These are phyloP conservation scores for Pemphigus obesinymphae DNA, from an alignment of 1,140 invertebrate species.

Conservation along the genomic window DNA sequence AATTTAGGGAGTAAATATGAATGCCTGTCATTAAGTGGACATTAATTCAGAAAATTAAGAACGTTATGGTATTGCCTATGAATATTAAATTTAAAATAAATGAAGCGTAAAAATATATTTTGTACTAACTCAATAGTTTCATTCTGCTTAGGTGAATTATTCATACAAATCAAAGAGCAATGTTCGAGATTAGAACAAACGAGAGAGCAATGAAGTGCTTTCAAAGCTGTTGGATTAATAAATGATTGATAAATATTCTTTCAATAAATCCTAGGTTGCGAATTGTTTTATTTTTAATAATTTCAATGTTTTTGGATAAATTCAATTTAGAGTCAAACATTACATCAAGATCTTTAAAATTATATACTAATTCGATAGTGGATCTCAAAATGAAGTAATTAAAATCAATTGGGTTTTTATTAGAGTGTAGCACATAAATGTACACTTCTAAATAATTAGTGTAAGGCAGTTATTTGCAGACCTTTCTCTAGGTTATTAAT, in stretches of 20 bases:
- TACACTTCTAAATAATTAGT: too few species aligned
- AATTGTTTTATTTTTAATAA: too few species aligned
- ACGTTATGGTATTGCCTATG: neutral
- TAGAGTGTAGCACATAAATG: too few species aligned
- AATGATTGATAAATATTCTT: neutral
- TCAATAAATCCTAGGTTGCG: slow-evolving; percentile 51
- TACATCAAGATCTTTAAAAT: too few species aligned
- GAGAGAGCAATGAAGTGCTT: neutral
- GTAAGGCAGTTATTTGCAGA: too few species aligned
- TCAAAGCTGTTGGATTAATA: neutral
- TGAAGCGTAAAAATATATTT: neutral
- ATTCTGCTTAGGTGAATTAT: neutral
- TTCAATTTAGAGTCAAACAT: too few species aligned
- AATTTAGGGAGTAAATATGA: neutral
- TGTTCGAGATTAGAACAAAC: neutral
- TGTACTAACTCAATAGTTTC: neutral
- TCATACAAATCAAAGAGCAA: neutral
- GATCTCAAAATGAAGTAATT: too few species aligned
- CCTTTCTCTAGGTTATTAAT: too few species aligned
- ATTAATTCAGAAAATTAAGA: neutral
- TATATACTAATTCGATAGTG: too few species aligned
- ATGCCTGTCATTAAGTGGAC: neutral
- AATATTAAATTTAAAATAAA: neutral
- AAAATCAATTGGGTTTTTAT: too few species aligned
- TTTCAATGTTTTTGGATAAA: too few species aligned